phyloP scores from a whole-genome alignment of 2,888 invertebrate genomes.

The Epirrhoe tristata region DNA sequence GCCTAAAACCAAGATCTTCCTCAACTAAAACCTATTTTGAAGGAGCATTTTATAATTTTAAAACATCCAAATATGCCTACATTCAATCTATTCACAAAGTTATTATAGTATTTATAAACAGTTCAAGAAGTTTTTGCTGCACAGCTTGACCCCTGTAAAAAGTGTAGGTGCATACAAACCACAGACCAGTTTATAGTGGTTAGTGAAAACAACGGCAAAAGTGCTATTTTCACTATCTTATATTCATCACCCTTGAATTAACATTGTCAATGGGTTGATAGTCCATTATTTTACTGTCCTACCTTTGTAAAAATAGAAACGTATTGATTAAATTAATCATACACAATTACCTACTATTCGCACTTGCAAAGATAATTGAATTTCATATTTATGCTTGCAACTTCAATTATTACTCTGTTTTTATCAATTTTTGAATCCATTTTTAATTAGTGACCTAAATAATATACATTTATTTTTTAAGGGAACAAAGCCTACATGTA shows the following conservation, averaged over 20 bases:
- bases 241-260: not conserved
- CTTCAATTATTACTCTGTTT: too few species aligned
- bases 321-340: not conserved
- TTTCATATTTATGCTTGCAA: not conserved
- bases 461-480: too few species aligned
- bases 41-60: not conserved
- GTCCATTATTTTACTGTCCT: not conserved
- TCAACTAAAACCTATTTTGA: not conserved
- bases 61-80: too few species aligned
- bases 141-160: not conserved
- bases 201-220: not conserved
- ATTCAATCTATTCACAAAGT: not conserved
- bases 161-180: not conserved
- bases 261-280: not conserved
- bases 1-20: not conserved
- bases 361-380: not conserved
- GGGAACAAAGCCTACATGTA: too few species aligned
- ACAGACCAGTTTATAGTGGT: slow-evolving; percentile 6
- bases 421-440: too few species aligned
- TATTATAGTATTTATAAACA: not conserved
- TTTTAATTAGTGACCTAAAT: too few species aligned
- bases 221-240: not conserved
- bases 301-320: not conserved
- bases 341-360: too few species aligned
- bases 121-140: not conserved